Base-by-base conservation (phyloP, 2,888 invertebrate genomes). In the Eupithecia inturbata region DNA sequence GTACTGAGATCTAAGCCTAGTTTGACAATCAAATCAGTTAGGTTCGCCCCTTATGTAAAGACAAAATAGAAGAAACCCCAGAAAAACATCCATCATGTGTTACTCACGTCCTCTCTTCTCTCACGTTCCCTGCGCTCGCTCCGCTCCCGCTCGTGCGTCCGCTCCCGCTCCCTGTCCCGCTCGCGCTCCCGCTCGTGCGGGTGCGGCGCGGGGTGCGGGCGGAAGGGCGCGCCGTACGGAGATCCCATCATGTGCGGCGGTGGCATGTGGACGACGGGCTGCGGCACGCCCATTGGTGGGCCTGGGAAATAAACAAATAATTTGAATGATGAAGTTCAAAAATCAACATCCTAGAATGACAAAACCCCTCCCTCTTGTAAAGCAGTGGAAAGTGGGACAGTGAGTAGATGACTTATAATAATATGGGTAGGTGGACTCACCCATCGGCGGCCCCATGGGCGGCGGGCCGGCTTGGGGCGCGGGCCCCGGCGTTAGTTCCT, bases 401-500 rank as follows among this genome's bases (percentile, higher is more conserved):
- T 45, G 19, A 19, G 19, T 45, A 19, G 41, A 39, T 39, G 39
- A 39, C 39, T 6, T 31, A 39, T 14, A 14, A 39, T 45, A 45
- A 19, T 45, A 45, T 45, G 19, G n/a, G 1, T 45, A 45, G 36
- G 5, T 64, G 33, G 36, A 33, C 64, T 33, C 90, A 64, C 88
- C 91, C 80, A 89, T 87, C 80, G 90, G 92, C 74, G 80, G 86
- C 73, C 78, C 85, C 83, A 86, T 85, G 45, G 82, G 88, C 14
- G 88, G 88, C 4, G 84, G 87, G 84, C 89, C 86, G 2, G 95
- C 3, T 95, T 95, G 0, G 96, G 96, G 0, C 96, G 96, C 0
- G 96, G 76, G 96, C 0, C 96, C 96, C 0, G 96, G 96, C 1
- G 96, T 96, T 73, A 97, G 89, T 84, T 96, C 96, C 87, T 97